A percentile compares a stretch with the other conserved stretches of the same genome.
phyloP scores from a whole-genome alignment of 2,797 vertebrate genomes.

The Jordanella pulchra region DNA sequence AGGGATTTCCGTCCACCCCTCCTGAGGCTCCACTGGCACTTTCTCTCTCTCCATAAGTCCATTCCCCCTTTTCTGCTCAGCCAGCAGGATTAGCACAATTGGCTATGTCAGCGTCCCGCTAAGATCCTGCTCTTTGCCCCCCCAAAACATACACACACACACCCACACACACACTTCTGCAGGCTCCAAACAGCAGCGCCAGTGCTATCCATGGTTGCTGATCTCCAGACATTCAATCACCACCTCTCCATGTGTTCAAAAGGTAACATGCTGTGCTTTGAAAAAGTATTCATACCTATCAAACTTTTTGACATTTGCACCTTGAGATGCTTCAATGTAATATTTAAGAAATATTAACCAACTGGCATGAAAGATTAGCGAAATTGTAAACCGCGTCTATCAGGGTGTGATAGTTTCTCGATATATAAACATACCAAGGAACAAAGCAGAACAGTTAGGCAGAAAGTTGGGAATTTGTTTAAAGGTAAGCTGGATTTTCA shows the following conservation, averaged over 20 bases:
- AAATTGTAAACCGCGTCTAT: too few species aligned
- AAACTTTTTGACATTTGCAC: background rate
- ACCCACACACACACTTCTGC: conserved; percentile 43
- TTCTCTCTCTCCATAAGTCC: conserved; percentile 42
- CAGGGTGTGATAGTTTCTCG: too few species aligned
- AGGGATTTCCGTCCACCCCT: conserved; percentile 33
- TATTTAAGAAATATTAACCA: background rate
- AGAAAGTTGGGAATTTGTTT: too few species aligned
- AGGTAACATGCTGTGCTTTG: background rate
- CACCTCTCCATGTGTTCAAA: background rate
- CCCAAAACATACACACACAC: too few species aligned
- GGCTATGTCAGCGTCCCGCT: conserved; percentile 60
- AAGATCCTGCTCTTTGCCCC: conserved; percentile 48
- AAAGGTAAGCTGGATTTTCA: too few species aligned
- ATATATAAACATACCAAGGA: too few species aligned
- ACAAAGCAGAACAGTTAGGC: too few species aligned
- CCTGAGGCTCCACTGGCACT: conserved; percentile 22
- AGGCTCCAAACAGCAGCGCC: conserved; percentile 28
- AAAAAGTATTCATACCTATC: background rate
- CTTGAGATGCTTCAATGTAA: background rate
- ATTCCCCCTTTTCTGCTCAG: conserved; percentile 50
- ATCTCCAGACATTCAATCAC: conserved; percentile 1
- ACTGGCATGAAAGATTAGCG: too few species aligned
- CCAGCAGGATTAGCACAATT: conserved; percentile 62
- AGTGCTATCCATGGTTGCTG: conserved; percentile 74